Conservation (phyloP, 2,888 invertebrate species). For the Tinea semifulvella region DNA sequence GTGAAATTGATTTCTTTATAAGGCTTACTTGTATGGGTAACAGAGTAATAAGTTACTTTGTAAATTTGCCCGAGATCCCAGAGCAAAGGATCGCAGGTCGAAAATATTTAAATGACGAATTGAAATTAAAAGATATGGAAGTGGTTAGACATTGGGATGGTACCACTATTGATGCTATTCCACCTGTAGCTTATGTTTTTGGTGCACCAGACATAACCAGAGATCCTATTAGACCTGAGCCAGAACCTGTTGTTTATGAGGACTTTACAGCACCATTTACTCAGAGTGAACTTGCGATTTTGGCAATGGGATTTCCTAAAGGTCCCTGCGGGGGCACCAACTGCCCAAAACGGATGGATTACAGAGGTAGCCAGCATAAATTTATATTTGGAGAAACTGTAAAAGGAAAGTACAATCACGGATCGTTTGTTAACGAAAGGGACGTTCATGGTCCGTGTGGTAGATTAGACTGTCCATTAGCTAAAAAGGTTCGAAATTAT, state of each 20-base stretch:
- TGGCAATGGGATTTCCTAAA: slow-evolving; percentile 61
- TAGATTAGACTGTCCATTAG: slow-evolving; percentile 53
- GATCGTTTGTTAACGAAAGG: slow-evolving; percentile 52
- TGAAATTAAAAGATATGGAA: slow-evolving; percentile 51
- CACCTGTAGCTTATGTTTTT: slow-evolving; percentile 52
- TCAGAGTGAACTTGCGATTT: slow-evolving; percentile 43
- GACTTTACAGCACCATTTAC: slow-evolving; percentile 53
- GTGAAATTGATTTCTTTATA: slow-evolving; percentile 49
- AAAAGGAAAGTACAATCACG: slow-evolving; percentile 52
- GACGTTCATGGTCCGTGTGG: slow-evolving; percentile 60
- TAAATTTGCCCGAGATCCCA: slow-evolving; percentile 49
- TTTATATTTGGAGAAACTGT: slow-evolving; percentile 47
- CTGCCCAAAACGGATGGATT: slow-evolving; percentile 54
- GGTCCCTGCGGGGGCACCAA: slow-evolving; percentile 61
- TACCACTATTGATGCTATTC: slow-evolving; percentile 43
- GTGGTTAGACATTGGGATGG: slow-evolving; percentile 59
- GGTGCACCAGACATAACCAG: slow-evolving; percentile 51
- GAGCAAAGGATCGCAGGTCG: slow-evolving; percentile 48
- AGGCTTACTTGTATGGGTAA: slow-evolving; percentile 50
- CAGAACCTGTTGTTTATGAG: slow-evolving; percentile 38
- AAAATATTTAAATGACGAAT: slow-evolving; percentile 48
- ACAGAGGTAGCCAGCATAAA: slow-evolving; percentile 52
- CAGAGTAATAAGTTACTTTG: slow-evolving; percentile 43
- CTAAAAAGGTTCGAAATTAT: slow-evolving; percentile 46
- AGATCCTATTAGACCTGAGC: slow-evolving; percentile 41